phyloP scores from a whole-genome alignment of 2,113 vertebrate genomes.

The Embiotoca jacksoni region DNA sequence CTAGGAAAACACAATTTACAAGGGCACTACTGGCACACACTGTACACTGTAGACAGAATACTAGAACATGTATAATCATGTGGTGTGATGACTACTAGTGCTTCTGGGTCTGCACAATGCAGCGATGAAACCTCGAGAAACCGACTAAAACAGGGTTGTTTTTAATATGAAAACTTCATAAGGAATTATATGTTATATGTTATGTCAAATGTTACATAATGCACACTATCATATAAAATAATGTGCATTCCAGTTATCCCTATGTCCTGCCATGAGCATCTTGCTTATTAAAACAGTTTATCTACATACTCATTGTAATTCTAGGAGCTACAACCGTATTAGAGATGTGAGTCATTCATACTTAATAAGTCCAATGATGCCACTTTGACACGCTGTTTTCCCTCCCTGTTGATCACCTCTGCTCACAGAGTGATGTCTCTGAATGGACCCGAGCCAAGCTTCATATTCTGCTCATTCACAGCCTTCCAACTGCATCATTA shows the following conservation, averaged over 20 bases:
- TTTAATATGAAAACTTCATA: too few relatives aligned
- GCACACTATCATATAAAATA: slow-evolving; percentile 24
- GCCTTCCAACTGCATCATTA: slow-evolving; percentile 66
- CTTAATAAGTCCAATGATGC: slow-evolving; percentile 56
- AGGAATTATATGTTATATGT: too few relatives aligned
- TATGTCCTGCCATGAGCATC: slow-evolving; percentile 1
- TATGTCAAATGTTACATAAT: background rate
- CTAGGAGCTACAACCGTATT: slow-evolving; percentile 27
- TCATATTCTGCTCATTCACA: slow-evolving; percentile 68
- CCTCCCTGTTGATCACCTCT: slow-evolving; percentile 40
- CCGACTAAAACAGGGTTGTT: too few relatives aligned
- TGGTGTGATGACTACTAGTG: too few relatives aligned
- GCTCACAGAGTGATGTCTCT: slow-evolving; percentile 27
- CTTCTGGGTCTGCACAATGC: too few relatives aligned
- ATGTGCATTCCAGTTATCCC: slow-evolving; percentile 5
- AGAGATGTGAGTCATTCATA: slow-evolving; percentile 53
- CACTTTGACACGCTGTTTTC: slow-evolving; percentile 15
- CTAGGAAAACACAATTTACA: slow-evolving; percentile 1
- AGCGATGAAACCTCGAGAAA: too few relatives aligned
- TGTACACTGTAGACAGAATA: too few relatives aligned
- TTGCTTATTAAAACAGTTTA: slow-evolving; percentile 18
- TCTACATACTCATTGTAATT: slow-evolving; percentile 63
- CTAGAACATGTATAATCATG: too few relatives aligned
- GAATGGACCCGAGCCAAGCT: slow-evolving; percentile 45
- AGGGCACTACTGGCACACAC: background rate